Conservation (phyloP, 2,797 vertebrate genomes). For the Syngnathus rostellatus region DNA sequence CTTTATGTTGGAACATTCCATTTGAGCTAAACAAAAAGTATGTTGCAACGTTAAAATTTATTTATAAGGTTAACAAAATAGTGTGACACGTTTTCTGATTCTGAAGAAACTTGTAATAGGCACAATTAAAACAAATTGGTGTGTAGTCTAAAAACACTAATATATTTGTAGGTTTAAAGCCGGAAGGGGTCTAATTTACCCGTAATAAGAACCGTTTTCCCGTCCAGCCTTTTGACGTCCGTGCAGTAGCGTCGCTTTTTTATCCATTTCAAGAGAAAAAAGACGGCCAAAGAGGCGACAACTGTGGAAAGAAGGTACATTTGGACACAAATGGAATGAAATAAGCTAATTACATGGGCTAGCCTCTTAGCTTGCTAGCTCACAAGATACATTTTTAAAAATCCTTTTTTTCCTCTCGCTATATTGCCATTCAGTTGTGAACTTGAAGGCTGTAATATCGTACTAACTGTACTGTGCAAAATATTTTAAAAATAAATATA, state of each 20-base stretch:
- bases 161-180: neutral
- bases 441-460: neutral
- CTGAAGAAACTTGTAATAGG: neutral
- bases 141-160: neutral
- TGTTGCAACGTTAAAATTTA: no score
- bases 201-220: constrained; percentile 75
- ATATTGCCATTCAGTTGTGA: neutral
- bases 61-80: no score
- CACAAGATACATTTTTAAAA: neutral
- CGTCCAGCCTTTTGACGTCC: constrained; percentile 71
- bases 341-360: neutral
- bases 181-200: constrained; percentile 45
- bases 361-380: neutral
- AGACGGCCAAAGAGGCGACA: constrained; percentile 56
- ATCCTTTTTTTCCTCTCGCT: neutral
- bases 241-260: constrained; percentile 68
- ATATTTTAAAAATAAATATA: neutral
- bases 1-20: no score
- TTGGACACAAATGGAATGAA: constrained; percentile 4
- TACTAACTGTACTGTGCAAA: neutral
- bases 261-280: constrained; percentile 69
- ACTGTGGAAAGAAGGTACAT: constrained; percentile 71
- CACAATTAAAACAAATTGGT: neutral
- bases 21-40: no score
- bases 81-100: no score